Conservation (phyloP, 1,140 invertebrate genomes). For the Aphelenchoides fujianensis region DNA sequence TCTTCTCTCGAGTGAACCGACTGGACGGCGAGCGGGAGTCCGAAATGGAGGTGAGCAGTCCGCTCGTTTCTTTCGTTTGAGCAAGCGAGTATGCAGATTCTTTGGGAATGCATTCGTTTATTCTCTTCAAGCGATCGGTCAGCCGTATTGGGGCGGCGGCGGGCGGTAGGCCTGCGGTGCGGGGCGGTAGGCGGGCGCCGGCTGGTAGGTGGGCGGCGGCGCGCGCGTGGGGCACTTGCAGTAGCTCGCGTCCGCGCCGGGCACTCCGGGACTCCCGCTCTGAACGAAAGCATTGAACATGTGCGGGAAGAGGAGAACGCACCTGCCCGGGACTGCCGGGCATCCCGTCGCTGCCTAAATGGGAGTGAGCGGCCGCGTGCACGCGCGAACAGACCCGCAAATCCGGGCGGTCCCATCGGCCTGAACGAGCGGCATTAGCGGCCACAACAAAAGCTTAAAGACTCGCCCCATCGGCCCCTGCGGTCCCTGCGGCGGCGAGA, state of each 20-base stretch:
- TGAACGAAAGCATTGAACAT: constrained; percentile 13
- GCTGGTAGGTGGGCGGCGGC: neutral
- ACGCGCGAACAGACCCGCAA: neutral
- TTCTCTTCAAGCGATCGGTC: too few species aligned
- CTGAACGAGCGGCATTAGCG: too few species aligned
- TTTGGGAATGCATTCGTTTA: too few species aligned
- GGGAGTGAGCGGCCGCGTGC: neutral
- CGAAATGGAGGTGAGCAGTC: too few species aligned
- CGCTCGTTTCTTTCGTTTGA: too few species aligned
- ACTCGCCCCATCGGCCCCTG: too few species aligned
- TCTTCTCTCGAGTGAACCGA: too few species aligned
- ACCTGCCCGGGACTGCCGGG: constrained; percentile 16
- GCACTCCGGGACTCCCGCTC: constrained; percentile 5
- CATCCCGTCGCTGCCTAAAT: constrained; percentile 23
- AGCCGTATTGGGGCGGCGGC: neutral
- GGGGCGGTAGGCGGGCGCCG: neutral
- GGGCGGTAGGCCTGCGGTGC: neutral
- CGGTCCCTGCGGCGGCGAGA: too few species aligned
- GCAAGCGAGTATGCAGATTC: too few species aligned
- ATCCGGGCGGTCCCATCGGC: neutral
- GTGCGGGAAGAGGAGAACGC: too few species aligned
- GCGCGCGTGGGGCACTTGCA: neutral
- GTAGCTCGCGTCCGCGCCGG: neutral
- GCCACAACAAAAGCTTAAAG: too few species aligned
- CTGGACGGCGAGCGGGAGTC: too few species aligned